Evolutionary conservation across 2,113 vertebrate species (phyloP).

Genomic region (Genyomyrus donnyi): DNA sequence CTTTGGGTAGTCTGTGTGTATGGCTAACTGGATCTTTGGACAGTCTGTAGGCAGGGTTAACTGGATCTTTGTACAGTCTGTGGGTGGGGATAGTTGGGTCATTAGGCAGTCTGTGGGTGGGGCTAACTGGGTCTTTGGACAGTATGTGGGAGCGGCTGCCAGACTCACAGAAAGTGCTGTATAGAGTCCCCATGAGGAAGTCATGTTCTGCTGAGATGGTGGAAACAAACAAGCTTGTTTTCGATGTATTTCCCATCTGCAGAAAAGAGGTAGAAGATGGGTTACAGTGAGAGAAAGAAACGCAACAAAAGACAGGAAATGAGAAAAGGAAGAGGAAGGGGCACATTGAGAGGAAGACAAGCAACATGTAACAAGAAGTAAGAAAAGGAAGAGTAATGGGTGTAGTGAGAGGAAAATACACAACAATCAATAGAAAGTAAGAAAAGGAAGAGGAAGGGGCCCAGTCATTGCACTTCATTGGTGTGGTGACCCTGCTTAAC

Average conservation of each 20-base stretch:
- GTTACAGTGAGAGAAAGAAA: neutral
- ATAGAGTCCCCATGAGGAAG: constrained; percentile 66
- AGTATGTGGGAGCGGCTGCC: neutral
- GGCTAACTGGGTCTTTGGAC: neutral
- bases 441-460: neutral
- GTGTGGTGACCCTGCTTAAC: neutral
- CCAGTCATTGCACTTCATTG: neutral
- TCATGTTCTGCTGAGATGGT: constrained; percentile 66
- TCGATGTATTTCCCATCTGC: constrained; percentile 69
- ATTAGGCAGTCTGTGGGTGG: neutral
- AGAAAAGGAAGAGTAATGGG: neutral
- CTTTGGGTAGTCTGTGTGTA: neutral
- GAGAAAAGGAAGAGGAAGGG: neutral
- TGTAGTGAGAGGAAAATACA: neutral
- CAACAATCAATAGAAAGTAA: neutral
- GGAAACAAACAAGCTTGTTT: constrained; percentile 54
- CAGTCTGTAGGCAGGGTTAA: neutral
- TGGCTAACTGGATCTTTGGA: neutral
- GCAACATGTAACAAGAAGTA: neutral
- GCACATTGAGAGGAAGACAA: neutral
- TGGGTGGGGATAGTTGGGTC: neutral
- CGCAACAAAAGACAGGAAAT: neutral
- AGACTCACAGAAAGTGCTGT: constrained; percentile 67
- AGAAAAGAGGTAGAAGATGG: neutral
- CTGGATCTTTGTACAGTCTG: neutral